A percentile compares a stretch with the other conserved stretches of the same genome.
Evolutionary conservation across 2,113 vertebrate species (phyloP).

Genomic region (Tringa solitaria): DNA sequence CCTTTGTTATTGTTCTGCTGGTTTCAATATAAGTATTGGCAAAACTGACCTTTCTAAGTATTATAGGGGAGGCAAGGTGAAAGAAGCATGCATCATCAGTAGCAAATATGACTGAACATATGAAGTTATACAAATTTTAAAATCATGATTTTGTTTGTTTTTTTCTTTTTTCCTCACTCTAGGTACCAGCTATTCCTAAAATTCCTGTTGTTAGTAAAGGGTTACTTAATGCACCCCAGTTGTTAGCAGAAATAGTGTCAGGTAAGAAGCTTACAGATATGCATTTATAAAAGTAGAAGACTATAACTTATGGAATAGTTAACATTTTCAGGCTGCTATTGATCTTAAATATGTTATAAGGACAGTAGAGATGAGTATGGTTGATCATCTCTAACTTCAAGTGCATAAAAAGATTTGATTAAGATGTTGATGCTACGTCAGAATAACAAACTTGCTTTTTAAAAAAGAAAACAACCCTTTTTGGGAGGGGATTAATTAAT

Average conservation of each 20-base stretch:
- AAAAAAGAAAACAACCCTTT: accelerated
- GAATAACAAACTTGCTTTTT: background rate
- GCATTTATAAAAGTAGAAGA: background rate
- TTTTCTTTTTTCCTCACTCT: background rate
- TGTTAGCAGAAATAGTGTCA: slow-evolving; percentile 79
- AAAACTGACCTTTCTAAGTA: background rate
- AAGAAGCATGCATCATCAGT: background rate
- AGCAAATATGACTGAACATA: background rate
- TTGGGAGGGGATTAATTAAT: background rate
- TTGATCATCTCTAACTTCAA: background rate
- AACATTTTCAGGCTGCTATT: background rate
- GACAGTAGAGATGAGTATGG: background rate
- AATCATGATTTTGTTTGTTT: background rate
- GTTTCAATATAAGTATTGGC: background rate
- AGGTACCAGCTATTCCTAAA: slow-evolving; percentile 72
- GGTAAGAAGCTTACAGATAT: slow-evolving; percentile 67
- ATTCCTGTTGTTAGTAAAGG: slow-evolving; percentile 57
- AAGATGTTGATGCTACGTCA: background rate
- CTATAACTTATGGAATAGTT: background rate
- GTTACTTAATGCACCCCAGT: slow-evolving; percentile 56
- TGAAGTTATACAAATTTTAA: background rate
- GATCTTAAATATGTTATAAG: background rate
- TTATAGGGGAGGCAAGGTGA: background rate
- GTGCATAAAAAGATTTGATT: background rate
- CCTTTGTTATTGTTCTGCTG: background rate